phyloP scores from a whole-genome alignment of 2,113 vertebrate genomes.

The Prunella himalayana region DNA sequence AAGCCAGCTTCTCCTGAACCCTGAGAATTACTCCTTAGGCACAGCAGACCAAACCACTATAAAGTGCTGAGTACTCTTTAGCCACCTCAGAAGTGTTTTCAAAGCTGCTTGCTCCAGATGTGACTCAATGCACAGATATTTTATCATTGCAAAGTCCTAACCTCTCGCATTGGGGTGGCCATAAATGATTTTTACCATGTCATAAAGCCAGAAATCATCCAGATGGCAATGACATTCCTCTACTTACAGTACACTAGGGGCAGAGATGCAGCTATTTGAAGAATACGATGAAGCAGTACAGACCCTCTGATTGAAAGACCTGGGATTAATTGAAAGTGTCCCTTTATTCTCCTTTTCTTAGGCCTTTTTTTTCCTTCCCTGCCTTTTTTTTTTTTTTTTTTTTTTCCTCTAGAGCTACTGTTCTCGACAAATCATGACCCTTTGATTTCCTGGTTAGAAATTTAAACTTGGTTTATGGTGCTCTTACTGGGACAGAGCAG shows the following conservation, averaged over 20 bases:
- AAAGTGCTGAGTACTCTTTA: background rate
- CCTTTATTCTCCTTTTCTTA: background rate
- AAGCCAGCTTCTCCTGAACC: background rate
- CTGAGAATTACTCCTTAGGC: background rate
- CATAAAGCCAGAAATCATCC: conserved; percentile 56
- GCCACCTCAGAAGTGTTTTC: background rate
- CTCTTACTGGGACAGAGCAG: background rate
- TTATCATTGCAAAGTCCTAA: conserved; percentile 30
- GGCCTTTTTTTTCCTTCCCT: background rate
- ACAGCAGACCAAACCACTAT: background rate
- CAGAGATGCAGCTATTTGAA: background rate
- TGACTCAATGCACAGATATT: background rate
- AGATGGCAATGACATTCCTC: conserved; percentile 6
- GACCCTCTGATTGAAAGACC: conserved; percentile 15
- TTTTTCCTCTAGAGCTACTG: background rate
- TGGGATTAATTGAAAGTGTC: conserved; percentile 31
- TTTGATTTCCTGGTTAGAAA: background rate
- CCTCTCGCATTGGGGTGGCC: background rate
- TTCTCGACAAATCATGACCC: background rate
- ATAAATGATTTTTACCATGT: conserved; percentile 61
- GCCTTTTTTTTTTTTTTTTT: background rate
- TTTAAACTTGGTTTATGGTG: background rate
- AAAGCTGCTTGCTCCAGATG: background rate
- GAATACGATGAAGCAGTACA: background rate
- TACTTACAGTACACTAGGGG: conserved; percentile 28